These are phyloP conservation scores for Piliocolobus tephrosceles DNA, from an alignment of 2,113 vertebrate species.

Conservation along the genomic window DNA sequence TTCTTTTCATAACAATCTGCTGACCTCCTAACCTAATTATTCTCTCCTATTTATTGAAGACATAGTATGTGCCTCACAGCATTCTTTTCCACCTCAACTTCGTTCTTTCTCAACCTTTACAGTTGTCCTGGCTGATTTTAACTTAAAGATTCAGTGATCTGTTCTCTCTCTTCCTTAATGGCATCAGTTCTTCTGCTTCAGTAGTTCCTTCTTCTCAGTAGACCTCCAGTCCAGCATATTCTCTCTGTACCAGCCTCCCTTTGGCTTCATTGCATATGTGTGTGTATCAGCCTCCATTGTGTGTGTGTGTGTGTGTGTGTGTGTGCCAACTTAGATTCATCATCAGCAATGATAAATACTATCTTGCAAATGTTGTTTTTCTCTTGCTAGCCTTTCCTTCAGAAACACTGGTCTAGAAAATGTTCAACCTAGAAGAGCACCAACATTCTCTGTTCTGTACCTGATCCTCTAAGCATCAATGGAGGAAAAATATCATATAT, in stretches of 20 bases:
- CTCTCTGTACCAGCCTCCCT: neutral
- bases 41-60: neutral
- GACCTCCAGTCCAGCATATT: neutral
- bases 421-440: neutral
- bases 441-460: neutral
- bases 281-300: neutral
- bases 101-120: neutral
- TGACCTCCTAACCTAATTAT: neutral
- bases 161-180: neutral
- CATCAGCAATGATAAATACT: neutral
- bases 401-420: neutral
- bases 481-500: neutral
- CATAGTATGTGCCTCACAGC: neutral
- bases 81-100: neutral
- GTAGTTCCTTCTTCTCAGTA: neutral
- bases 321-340: neutral
- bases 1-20: neutral
- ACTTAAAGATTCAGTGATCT: neutral
- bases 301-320: neutral
- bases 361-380: neutral
- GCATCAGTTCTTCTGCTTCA: neutral
- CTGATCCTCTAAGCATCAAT: neutral
- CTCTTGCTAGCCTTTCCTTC: neutral
- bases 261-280: neutral
- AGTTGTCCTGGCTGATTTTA: neutral